Evolutionary conservation across 2,888 invertebrate genomes (phyloP).

Genomic region (Endotricha flammealis): DNA sequence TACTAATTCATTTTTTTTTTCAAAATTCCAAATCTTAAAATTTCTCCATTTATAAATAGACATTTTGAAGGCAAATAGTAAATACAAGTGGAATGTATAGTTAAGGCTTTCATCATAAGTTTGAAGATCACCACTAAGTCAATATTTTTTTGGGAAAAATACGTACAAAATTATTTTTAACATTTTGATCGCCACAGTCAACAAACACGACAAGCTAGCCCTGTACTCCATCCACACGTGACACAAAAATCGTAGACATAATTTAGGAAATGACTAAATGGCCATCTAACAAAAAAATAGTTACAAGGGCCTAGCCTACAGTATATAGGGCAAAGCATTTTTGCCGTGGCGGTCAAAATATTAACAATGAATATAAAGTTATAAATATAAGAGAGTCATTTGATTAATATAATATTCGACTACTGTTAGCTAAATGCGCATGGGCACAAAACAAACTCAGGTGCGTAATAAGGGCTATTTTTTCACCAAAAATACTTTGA

Average conservation of each 20-base stretch:
- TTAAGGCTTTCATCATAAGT: constrained; percentile 72
- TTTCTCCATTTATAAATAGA: constrained; percentile 43
- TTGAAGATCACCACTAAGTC: constrained; percentile 38
- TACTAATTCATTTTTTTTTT: constrained; percentile 32
- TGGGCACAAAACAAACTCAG: not conserved
- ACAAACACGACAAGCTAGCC: too few relatives aligned
- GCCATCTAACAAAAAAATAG: too few relatives aligned
- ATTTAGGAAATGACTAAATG: too few relatives aligned
- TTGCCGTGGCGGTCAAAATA: too few relatives aligned
- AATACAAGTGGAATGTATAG: constrained; percentile 75
- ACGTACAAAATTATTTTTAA: constrained; percentile 4
- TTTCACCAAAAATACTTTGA: too few relatives aligned
- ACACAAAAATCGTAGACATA: too few relatives aligned
- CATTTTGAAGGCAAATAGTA: constrained; percentile 57
- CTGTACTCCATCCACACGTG: too few relatives aligned
- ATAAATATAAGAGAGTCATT: constrained; percentile 1
- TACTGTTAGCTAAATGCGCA: constrained; percentile 6
- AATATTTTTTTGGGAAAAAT: constrained; percentile 14
- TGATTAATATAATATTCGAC: constrained; percentile 1
- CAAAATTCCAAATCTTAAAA: constrained; percentile 30
- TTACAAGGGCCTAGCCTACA: too few relatives aligned
- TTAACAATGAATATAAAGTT: constrained; percentile 9
- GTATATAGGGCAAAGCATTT: too few relatives aligned
- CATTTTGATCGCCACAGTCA: too few relatives aligned
- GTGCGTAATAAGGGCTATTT: constrained; percentile 8